Base-by-base conservation (phyloP, 2,888 invertebrate genomes). In the Argyra leucocephala region DNA sequence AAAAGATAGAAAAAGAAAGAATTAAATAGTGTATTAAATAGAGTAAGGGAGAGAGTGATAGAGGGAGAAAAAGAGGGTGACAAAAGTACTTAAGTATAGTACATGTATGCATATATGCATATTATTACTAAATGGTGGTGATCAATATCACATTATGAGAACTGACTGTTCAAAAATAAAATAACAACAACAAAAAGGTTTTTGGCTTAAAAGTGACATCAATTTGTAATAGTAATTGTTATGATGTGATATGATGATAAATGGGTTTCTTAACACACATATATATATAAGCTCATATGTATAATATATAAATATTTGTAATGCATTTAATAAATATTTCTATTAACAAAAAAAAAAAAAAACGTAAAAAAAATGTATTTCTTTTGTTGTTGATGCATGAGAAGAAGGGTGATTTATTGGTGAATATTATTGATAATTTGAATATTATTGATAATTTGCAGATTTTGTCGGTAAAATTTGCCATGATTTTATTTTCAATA, bases 221-320 rank as follows among this genome's bases (percentile, higher is more conserved):
- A 59, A 59, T 59, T 59, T 59, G 58, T 58, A 23, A 58, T 59
- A 23, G 23, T 59, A 59, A 59, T 18, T 59, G 48, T 48, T 48
- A 48, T 48, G 48, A 48, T 48, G 48, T 48, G 48, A 48, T 48
- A 48, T 48, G 15, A 48, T 48, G 48, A 48, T 48, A 48, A 48
- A 48, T 48, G 15, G 48, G n/a, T 48, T 48, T 48, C 48, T 48
- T 10, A 18, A 15, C n/a, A 48, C 31, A 31, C 5, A 10, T 10
- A 7, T 31, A 31, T 10, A 31, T 31, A 31, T 10, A 31, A 31
- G 31, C 10, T 10, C 31, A 31, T 31, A 31, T 31, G 31, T 31
- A 31, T 31, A 7, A 7, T 31, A 31, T 7, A 31, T 31, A 7
- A 31, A 31, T 31, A 31, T 31, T 31, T 31, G 31, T 31, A 31